Evolutionary conservation across 2,888 invertebrate species (phyloP), one percentile per base, ranked within the genome.

Genomic region (Drosophila anomalata): DNA sequence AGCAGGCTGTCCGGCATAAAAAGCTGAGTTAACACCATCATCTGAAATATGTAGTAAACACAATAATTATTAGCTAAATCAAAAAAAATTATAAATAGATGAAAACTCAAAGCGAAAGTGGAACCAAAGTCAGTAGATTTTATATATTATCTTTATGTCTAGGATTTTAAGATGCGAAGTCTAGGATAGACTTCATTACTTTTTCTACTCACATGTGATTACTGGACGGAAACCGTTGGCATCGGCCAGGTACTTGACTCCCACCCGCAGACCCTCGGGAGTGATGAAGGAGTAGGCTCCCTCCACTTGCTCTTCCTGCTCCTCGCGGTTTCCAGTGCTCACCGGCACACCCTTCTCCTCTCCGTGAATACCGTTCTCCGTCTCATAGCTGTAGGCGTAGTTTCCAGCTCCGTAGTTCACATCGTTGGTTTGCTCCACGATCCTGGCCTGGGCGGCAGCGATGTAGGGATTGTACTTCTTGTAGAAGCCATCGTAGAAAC

Each of bases 341-440:
- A 77, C 59, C 1, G 89, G 81, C 2, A 71, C 60, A 6, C 88
- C 90, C 29, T 73, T 81, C 62, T 91, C 91, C 62, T 90, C 89
- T 0, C 72, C 90, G 17, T 89, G 86, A 22, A 91, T 88, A 6
- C 91, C 91, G 31, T 91, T 91, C 56, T 90, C 90, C 2, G 91
- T 91, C 69, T 91, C 89, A 31, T 84, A 91, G 42, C 67, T 78
- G 53, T 90, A 90, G 31, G 76, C 8, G 48, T 90, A 90, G 36
- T 63, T 63, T 2, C 90, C 91, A 0, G 75, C 20, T 29, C 90
- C 85, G 1, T 65, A 65, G 31, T 80, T 81, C 14, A 76, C 69
- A 3, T 82, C 63, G 29, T 78, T 68, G 1, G 77, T 61, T 26
- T 90, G 83, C 12, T 76, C 73, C 29, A 90, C 58, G 26, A 85